A percentile compares a stretch with the other conserved stretches of the same genome.
Evolutionary conservation across 1,140 invertebrate species (phyloP).

Genomic region (Lordiphosa collinella): DNA sequence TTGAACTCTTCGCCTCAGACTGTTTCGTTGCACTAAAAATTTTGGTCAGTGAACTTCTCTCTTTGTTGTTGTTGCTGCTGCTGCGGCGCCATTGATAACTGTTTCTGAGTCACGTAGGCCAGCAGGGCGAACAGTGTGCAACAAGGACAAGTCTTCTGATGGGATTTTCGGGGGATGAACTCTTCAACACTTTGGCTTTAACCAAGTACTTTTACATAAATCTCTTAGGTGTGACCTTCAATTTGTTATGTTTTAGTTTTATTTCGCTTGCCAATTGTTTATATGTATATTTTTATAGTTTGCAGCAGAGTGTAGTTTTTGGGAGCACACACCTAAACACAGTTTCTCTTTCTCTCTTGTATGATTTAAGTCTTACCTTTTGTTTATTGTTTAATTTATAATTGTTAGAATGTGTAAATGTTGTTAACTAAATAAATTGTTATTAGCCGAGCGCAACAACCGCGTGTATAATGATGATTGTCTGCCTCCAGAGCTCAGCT

Average conservation of each 20-base stretch:
- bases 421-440: neutral
- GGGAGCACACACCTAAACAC: neutral
- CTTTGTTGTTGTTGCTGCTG: conserved; percentile 37
- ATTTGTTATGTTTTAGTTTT: neutral
- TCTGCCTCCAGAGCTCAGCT: too few relatives aligned
- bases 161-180: neutral
- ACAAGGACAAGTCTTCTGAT: conserved; percentile 35
- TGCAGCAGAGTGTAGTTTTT: conserved; percentile 24
- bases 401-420: too few relatives aligned
- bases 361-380: neutral
- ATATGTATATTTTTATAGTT: neutral
- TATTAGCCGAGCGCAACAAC: too few relatives aligned
- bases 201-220: too few relatives aligned
- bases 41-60: conserved; percentile 69
- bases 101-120: conserved; percentile 78
- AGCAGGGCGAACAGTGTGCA: conserved; percentile 42
- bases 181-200: too few relatives aligned
- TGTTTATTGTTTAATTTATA: neutral
- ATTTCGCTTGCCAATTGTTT: neutral
- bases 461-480: too few relatives aligned
- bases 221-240: neutral
- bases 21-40: conserved; percentile 37
- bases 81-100: conserved; percentile 68
- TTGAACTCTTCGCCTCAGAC: conserved; percentile 18
- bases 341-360: conserved; percentile 3